Evolutionary conservation across 2,797 vertebrate species (phyloP).

Genomic region (Gambelia wislizenii): DNA sequence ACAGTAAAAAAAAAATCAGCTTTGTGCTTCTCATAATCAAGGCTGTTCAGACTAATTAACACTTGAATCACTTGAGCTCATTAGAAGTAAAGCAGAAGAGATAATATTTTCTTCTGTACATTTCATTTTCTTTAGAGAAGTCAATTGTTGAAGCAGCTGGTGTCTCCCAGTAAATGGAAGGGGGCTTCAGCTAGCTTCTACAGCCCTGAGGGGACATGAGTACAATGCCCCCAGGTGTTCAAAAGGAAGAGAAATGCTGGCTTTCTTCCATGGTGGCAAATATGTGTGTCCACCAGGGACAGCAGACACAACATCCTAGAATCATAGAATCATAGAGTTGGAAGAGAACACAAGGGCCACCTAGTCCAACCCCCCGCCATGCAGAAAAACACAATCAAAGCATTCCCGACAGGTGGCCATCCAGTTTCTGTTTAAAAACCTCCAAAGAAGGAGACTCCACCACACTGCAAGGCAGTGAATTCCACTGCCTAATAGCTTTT

Average conservation of each 20-base stretch:
- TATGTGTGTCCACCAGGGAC: neutral
- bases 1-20: neutral
- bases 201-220: neutral
- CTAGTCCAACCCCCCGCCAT: too few species aligned
- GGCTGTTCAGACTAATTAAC: constrained; percentile 35
- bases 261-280: neutral
- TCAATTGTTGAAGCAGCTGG: constrained; percentile 29
- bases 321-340: too few species aligned
- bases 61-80: constrained; percentile 34
- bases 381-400: too few species aligned
- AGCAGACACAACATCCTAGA: neutral
- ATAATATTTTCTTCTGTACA: constrained; percentile 31
- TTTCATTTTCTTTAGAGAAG: constrained; percentile 29
- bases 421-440: too few species aligned
- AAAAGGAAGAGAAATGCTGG: neutral
- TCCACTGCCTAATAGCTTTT: too few species aligned
- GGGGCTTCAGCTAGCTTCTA: neutral
- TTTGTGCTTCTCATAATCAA: constrained; percentile 26
- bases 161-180: neutral
- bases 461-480: too few species aligned
- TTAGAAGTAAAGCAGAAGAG: constrained; percentile 21
- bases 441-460: too few species aligned
- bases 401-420: too few species aligned
- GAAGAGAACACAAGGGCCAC: too few species aligned
- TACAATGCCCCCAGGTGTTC: constrained; percentile 18